Evolutionary conservation across 2,888 invertebrate species (phyloP).

Genomic region (Brachypterus glaber): DNA sequence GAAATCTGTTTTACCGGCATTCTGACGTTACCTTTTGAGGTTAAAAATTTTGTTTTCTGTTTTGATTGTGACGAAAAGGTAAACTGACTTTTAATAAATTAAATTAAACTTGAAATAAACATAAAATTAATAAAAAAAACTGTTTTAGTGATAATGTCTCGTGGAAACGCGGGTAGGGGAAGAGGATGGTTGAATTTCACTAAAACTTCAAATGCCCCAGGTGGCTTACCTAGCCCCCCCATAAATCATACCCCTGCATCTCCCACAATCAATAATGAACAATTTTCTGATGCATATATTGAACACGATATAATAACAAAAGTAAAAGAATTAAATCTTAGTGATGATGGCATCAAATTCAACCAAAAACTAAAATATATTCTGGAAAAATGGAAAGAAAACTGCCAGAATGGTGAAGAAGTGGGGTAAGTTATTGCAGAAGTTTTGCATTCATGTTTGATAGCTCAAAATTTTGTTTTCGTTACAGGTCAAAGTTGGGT

Average conservation of each 20-base stretch:
- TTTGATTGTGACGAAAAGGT: too few species aligned
- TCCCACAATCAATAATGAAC: too few species aligned
- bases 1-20: too few species aligned
- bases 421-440: constrained; percentile 34
- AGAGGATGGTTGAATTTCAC: constrained; percentile 27
- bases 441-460: constrained; percentile 3
- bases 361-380: constrained; percentile 36
- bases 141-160: constrained; percentile 16
- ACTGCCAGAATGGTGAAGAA: constrained; percentile 29
- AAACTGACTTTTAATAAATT: too few species aligned
- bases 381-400: constrained; percentile 29
- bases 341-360: constrained; percentile 37
- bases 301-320: constrained; percentile 25
- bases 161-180: constrained; percentile 23
- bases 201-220: constrained; percentile 17
- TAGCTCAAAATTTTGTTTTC: too few species aligned
- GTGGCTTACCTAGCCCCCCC: too few species aligned
- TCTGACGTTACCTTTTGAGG: too few species aligned
- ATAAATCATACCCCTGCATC: too few species aligned
- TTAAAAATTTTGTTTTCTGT: too few species aligned
- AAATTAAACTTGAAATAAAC: too few species aligned
- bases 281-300: constrained; percentile 19
- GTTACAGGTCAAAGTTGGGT: too few species aligned
- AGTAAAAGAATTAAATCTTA: constrained; percentile 30
- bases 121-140: not conserved